Evolutionary conservation across 2,888 invertebrate species (phyloP).

Genomic region (Athrips mouffetella): DNA sequence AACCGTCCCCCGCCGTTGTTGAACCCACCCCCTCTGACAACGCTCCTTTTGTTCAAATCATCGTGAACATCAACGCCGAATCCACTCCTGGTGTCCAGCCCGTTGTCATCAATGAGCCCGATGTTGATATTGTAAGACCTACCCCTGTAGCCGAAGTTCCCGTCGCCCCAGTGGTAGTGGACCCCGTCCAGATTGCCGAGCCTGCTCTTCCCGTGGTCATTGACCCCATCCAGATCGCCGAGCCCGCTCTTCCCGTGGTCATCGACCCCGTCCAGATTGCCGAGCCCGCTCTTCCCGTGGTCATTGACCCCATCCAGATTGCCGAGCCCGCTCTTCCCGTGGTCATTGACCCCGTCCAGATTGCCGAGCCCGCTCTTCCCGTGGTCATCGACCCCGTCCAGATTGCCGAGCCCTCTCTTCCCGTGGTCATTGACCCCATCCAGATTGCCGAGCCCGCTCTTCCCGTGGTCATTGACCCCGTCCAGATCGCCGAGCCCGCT

Average conservation of each 20-base stretch:
- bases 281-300: conserved; percentile 2
- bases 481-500: neutral
- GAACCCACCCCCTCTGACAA: conserved; percentile 26
- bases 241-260: neutral
- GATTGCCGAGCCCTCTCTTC: neutral
- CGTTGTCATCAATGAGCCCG: conserved; percentile 21
- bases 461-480: neutral
- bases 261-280: conserved; percentile 10
- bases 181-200: conserved; percentile 5
- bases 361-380: neutral
- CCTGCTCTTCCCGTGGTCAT: conserved; percentile 13
- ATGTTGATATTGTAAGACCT: conserved; percentile 9
- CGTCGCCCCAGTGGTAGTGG: conserved; percentile 8
- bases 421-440: neutral
- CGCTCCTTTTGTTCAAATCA: neutral
- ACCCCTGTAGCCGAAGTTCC: conserved; percentile 5
- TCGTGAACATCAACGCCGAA: conserved; percentile 1
- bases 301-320: conserved; percentile 6
- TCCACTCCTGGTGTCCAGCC: conserved; percentile 12
- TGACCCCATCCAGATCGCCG: conserved; percentile 17
- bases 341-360: neutral
- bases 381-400: conserved; percentile 9
- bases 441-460: neutral
- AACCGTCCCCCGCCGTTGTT: conserved; percentile 19
- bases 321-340: neutral